These are phyloP conservation scores for Chymomyza caudatula DNA, from an alignment of 2,888 invertebrate genomes.

Conservation along the genomic window DNA sequence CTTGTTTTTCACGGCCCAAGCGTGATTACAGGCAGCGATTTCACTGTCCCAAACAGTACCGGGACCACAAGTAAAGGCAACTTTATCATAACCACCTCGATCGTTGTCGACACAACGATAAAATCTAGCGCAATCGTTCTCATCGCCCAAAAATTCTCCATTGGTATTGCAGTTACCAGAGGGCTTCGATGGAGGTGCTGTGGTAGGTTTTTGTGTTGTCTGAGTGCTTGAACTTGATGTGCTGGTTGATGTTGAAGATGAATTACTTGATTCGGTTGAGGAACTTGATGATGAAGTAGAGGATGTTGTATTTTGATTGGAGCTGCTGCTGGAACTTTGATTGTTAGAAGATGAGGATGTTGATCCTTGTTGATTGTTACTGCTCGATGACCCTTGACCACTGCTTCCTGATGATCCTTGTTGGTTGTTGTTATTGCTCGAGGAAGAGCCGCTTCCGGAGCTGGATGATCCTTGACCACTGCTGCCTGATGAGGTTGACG, in stretches of 20 bases:
- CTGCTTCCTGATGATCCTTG: slow-evolving; percentile 20
- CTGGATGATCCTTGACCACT: slow-evolving; percentile 22
- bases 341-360: slow-evolving; percentile 20
- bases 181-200: slow-evolving; percentile 42
- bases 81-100: slow-evolving; percentile 78
- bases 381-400: slow-evolving; percentile 34
- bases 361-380: slow-evolving; percentile 22
- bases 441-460: slow-evolving; percentile 13
- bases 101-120: slow-evolving; percentile 80
- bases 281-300: slow-evolving; percentile 26
- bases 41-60: slow-evolving; percentile 82
- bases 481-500: slow-evolving; percentile 10
- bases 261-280: slow-evolving; percentile 47
- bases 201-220: neutral
- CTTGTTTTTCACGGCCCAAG: slow-evolving; percentile 68
- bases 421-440: slow-evolving; percentile 2
- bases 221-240: slow-evolving; percentile 28
- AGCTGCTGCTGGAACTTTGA: slow-evolving; percentile 13
- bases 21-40: slow-evolving; percentile 79
- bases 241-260: slow-evolving; percentile 18
- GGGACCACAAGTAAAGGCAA: slow-evolving; percentile 80
- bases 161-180: slow-evolving; percentile 53
- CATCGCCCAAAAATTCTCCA: slow-evolving; percentile 78
- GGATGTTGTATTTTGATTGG: slow-evolving; percentile 14
- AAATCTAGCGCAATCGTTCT: slow-evolving; percentile 80